phyloP scores from a whole-genome alignment of 2,888 invertebrate species.

The Barypeithes pellucidus region DNA sequence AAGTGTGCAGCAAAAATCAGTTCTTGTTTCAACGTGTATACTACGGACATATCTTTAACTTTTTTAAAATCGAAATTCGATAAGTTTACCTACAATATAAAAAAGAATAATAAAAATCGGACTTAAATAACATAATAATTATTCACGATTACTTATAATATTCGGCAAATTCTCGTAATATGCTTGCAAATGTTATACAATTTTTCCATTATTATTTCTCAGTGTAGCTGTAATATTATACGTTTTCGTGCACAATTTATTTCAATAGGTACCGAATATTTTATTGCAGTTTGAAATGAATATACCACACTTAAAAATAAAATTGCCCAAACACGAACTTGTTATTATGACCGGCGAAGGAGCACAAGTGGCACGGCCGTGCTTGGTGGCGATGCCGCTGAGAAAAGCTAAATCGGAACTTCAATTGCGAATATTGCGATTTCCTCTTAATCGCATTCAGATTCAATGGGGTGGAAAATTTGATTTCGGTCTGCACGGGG shows the following conservation, averaged over 20 bases:
- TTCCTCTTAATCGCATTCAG: constrained; percentile 68
- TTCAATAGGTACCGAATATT: constrained; percentile 21
- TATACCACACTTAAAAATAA: constrained; percentile 16
- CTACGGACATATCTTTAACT: too few species aligned
- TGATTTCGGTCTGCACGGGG: constrained; percentile 66
- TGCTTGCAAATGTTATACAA: background rate
- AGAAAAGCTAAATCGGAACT: constrained; percentile 31
- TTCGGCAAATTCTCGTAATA: background rate
- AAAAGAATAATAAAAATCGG: too few species aligned
- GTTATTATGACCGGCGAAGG: constrained; percentile 25
- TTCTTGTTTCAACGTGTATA: too few species aligned
- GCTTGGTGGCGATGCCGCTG: constrained; percentile 37
- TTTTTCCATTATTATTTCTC: background rate
- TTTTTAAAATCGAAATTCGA: too few species aligned
- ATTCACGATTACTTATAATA: too few species aligned
- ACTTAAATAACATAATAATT: too few species aligned
- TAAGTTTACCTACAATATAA: too few species aligned
- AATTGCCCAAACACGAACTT: constrained; percentile 16
- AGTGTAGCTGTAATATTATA: background rate
- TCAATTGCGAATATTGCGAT: constrained; percentile 57
- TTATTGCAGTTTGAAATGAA: constrained; percentile 16
- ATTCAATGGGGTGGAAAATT: constrained; percentile 69
- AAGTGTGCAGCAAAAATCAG: too few species aligned
- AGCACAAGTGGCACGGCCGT: constrained; percentile 23
- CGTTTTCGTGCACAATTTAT: background rate